phyloP scores from a whole-genome alignment of 2,888 invertebrate species.

The Agrypnus murinus region DNA sequence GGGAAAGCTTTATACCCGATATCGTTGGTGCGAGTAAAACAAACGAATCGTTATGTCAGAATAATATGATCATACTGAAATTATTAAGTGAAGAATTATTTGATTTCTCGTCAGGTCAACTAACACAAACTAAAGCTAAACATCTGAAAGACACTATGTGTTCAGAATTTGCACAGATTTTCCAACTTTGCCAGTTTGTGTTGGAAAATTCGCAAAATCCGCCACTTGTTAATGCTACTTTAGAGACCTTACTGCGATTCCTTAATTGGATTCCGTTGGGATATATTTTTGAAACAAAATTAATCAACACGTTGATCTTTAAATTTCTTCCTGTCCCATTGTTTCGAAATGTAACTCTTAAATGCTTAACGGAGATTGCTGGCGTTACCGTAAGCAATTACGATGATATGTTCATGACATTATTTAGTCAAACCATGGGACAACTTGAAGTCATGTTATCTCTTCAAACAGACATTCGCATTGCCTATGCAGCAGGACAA shows the following conservation, averaged over 20 bases:
- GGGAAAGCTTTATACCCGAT: constrained; percentile 99
- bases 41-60: constrained; percentile 98
- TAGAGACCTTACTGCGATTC: constrained; percentile 96
- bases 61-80: constrained; percentile 99
- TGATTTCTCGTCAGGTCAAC: constrained; percentile 98
- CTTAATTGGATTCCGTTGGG: constrained; percentile 99
- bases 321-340: constrained; percentile 98
- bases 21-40: constrained; percentile 99
- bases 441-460: constrained; percentile 95
- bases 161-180: constrained; percentile 98
- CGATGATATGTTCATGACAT: constrained; percentile 91
- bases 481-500: constrained; percentile 93
- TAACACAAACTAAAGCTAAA: constrained; percentile 99
- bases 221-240: constrained; percentile 94
- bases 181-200: constrained; percentile 97
- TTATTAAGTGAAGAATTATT: constrained; percentile 99
- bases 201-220: constrained; percentile 99
- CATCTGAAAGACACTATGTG: constrained; percentile 99
- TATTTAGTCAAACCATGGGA: constrained; percentile 94
- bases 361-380: constrained; percentile 98
- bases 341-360: constrained; percentile 98
- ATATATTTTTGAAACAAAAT: constrained; percentile 99
- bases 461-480: constrained; percentile 91
- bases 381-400: constrained; percentile 92
- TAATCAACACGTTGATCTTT: constrained; percentile 94